phyloP scores from a whole-genome alignment of 2,888 invertebrate species.

The Teleogryllus oceanicus region DNA sequence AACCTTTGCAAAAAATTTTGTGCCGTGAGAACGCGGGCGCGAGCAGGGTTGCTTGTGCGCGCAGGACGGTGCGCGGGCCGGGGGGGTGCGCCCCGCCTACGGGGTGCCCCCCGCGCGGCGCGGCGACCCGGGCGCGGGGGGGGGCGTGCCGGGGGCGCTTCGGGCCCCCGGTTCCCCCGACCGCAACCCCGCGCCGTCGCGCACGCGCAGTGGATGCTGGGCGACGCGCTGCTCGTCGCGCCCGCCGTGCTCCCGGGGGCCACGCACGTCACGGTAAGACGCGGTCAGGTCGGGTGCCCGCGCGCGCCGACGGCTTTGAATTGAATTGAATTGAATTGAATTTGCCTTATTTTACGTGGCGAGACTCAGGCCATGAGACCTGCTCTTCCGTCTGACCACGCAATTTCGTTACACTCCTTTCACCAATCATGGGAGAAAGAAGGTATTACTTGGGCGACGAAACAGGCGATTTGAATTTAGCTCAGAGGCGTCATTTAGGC shows the following conservation, averaged over 20 bases:
- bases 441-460: no score
- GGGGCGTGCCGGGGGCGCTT: not conserved
- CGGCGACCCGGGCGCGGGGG: not conserved
- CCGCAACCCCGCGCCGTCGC: not conserved
- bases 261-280: not conserved
- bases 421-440: no score
- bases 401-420: no score
- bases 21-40: no score
- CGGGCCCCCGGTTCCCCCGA: not conserved
- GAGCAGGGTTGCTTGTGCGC: not conserved
- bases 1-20: rapidly evolving
- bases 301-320: no score
- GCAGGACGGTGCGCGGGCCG: not conserved
- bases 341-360: no score
- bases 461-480: no score
- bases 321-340: no score
- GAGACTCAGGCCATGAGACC: no score
- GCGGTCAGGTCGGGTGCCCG: no score
- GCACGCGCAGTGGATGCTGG: slow-evolving; percentile 8
- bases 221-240: not conserved
- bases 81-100: not conserved
- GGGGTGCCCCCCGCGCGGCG: not conserved
- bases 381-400: no score
- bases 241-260: not conserved
- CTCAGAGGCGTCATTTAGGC: no score